Conservation (phyloP, 2,888 invertebrate species). For the Pediacus dermestoides region DNA sequence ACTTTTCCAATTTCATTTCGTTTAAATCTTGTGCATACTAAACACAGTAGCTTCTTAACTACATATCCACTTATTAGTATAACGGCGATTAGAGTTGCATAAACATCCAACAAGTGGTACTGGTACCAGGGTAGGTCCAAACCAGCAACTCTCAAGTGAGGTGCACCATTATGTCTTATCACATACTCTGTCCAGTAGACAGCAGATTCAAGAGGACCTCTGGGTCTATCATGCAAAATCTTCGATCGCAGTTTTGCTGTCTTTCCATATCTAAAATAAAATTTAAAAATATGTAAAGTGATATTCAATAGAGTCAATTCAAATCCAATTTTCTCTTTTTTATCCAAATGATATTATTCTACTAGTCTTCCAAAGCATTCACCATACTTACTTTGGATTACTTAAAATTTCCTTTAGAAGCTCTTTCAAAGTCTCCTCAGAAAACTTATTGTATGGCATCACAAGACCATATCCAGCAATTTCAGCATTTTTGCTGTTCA, state of each 20-base stretch:
- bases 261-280: conserved; percentile 26
- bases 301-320: too few relatives aligned
- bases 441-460: conserved; percentile 8
- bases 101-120: conserved; percentile 1
- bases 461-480: conserved; percentile 12
- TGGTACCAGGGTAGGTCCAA: conserved; percentile 19
- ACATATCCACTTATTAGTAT: too few relatives aligned
- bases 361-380: too few relatives aligned
- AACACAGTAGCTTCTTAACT: too few relatives aligned
- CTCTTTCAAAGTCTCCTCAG: conserved; percentile 14
- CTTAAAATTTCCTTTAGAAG: conserved; percentile 17
- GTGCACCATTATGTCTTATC: conserved; percentile 32
- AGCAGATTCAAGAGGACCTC: conserved; percentile 28
- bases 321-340: too few relatives aligned
- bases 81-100: not conserved
- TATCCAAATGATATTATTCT: too few relatives aligned
- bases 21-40: too few relatives aligned
- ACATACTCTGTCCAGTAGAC: conserved; percentile 35
- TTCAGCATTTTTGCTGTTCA: conserved; percentile 15
- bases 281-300: too few relatives aligned
- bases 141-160: conserved; percentile 28
- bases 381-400: conserved; percentile 23
- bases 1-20: too few relatives aligned
- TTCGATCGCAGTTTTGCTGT: conserved; percentile 26
- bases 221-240: conserved; percentile 30